Base-by-base conservation (phyloP, 2,888 invertebrate species). In the Busseola fusca region DNA sequence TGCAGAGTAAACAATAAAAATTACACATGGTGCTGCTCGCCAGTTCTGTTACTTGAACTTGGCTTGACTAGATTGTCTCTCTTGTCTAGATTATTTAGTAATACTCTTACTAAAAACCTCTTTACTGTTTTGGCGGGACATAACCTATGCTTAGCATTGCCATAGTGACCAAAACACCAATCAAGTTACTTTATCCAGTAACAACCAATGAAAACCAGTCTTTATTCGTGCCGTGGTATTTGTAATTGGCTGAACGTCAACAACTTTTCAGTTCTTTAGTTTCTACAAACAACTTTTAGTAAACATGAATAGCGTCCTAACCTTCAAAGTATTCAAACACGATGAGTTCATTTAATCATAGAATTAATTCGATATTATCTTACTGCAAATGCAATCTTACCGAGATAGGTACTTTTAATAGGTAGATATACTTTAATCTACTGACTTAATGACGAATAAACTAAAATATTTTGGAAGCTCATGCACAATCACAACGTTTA, bases 261-360 rank as follows among this genome's bases (percentile, higher is more conserved):
- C 4, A 58, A 71, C 30, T 57, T 45, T 76, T 81, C 65, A 66
- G 65, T 2, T 27, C 7, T 52, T 56, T 52, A 50, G 56, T 66
- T 64, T 37, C 59, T 14, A 50, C 40, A n/a, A 67, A 67, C 37
- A 71, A 66, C n/a, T 66, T 18, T 60, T 59, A 57, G 69, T 81
- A 78, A 78, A 78, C 78, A 82, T 57, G n/a, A 80, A 54, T 37
- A 67, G 78, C 73, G 62, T 78, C 82, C 40, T 66, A 67, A 76
- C 75, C 75, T 78, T 54, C n/a, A 70, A 42, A 77, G 62, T 70
- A 48, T 64, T 63, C 6, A 74, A 57, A 70, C n/a, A 58, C 52
- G 48, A 34, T 56, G 52, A 56, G 62, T 21, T 45, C 64, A 58
- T 50, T 50, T 30, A 42, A 37, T 45, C 42, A 18, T 45, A 50